phyloP scores from a whole-genome alignment of 2,888 invertebrate genomes.

The Scotopteryx bipunctaria region DNA sequence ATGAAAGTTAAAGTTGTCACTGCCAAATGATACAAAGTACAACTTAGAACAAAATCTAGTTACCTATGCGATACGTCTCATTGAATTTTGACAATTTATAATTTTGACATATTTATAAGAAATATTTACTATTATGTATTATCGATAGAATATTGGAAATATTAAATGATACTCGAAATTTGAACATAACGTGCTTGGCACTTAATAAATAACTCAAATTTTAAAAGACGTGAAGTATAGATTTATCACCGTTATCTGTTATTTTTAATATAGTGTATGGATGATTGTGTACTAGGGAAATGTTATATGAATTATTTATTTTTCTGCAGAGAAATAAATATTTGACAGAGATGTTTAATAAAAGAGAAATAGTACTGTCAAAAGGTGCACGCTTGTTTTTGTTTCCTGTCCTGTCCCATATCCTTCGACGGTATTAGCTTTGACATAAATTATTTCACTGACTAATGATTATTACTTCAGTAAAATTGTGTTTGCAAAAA shows the following conservation, averaged over 20 bases:
- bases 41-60: conserved; percentile 54
- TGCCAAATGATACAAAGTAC: conserved; percentile 75
- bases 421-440: conserved; percentile 51
- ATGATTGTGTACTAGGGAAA: conserved; percentile 57
- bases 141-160: conserved; percentile 28
- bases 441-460: conserved; percentile 24
- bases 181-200: conserved; percentile 20
- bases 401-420: conserved; percentile 38
- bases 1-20: conserved; percentile 54
- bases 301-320: conserved; percentile 54
- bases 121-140: conserved; percentile 29
- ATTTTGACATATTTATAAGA: conserved; percentile 49
- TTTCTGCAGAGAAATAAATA: conserved; percentile 65
- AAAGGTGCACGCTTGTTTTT: conserved; percentile 74
- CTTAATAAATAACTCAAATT: conserved; percentile 27
- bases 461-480: background rate
- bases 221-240: conserved; percentile 55
- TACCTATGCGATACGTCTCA: conserved; percentile 51
- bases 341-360: conserved; percentile 56
- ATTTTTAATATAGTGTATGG: conserved; percentile 58
- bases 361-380: conserved; percentile 62
- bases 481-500: background rate
- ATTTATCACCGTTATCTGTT: conserved; percentile 59
- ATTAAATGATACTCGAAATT: conserved; percentile 26
- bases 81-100: no score